Base-by-base conservation (phyloP, 2,113 vertebrate species). In the Halcyon senegalensis region DNA sequence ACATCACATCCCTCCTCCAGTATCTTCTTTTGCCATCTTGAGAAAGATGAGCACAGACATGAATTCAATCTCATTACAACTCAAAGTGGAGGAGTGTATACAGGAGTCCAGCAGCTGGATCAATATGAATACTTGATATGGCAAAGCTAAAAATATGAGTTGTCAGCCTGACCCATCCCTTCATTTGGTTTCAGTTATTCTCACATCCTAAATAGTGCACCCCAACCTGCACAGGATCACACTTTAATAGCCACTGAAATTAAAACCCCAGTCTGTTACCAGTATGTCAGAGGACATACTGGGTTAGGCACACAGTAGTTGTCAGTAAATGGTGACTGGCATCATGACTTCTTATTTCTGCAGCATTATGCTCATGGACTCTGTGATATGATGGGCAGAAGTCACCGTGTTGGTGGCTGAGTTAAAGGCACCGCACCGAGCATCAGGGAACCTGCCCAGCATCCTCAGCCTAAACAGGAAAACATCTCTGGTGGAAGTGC, bases 381-480 rank as follows among this genome's bases (percentile, higher is more conserved):
- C 39, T 55, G n/a, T 5, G 35, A 68, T 70, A 37, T 0, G 16
- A 44, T 9, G 39, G 35, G 39, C 9, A 93, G 41, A 55, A 93
- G 33, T 19, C 0, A 0, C 23, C 14, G 33, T 11, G 33, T 11
- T 0, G 0, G 37, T 30, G 31, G 17, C 31, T 25, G 17, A 55
- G 23, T 67, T 79, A 41, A 67, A 74, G 8, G 28, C 37, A 72
- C 13, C 2, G 2, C 43, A 25, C 13, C 0, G 1, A 56, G 16
- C 31, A 13, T 7, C 3, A 2, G 41, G 33, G 39, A 82, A n/a
- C 16, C 33, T 83, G 51, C 21, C 33, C 53, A 44, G 44, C 43
- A 78, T 55, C 78, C 43, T 64, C 58, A 64, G 4, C 25, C 9
- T 76, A 43, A 72, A 44, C n/a, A 58, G 39, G 11, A 64, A 64